These are phyloP conservation scores for Oplegnathus fasciatus DNA, from an alignment of 2,113 vertebrate genomes.

Conservation along the genomic window DNA sequence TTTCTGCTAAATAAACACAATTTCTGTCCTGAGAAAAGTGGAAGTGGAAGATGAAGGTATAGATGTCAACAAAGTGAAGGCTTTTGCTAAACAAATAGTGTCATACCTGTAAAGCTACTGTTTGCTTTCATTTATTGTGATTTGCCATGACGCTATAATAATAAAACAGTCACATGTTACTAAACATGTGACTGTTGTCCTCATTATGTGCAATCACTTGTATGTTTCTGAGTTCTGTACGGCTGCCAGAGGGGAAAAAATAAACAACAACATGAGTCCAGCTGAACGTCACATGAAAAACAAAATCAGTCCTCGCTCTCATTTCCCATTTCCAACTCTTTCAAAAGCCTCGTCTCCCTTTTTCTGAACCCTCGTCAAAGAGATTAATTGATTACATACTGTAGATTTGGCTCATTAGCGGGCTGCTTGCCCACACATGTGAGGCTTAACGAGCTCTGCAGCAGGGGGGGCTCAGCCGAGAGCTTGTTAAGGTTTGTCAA, in stretches of 20 bases:
- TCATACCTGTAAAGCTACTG: neutral
- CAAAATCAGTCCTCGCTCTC: neutral
- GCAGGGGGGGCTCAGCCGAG: constrained; percentile 22
- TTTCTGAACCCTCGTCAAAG: constrained; percentile 54
- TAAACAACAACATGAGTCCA: neutral
- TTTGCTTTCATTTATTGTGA: neutral
- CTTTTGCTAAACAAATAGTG: neutral
- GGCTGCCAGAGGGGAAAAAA: constrained; percentile 20
- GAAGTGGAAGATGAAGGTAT: neutral
- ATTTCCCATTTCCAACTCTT: constrained; percentile 17
- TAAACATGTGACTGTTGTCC: constrained; percentile 5
- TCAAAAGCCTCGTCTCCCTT: neutral
- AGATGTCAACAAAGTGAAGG: neutral
- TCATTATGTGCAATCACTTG: neutral
- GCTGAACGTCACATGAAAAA: neutral
- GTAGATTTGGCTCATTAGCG: constrained; percentile 63
- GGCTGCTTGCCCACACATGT: constrained; percentile 50
- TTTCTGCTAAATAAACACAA: neutral
- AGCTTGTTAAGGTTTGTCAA: constrained; percentile 58
- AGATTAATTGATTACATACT: constrained; percentile 71
- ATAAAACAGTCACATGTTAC: neutral
- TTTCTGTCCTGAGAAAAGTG: neutral
- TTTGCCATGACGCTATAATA: neutral
- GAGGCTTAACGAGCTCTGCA: constrained; percentile 60
- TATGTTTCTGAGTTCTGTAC: neutral